phyloP scores from a whole-genome alignment of 2,888 invertebrate genomes.

The Tricholauxania praeusta region DNA sequence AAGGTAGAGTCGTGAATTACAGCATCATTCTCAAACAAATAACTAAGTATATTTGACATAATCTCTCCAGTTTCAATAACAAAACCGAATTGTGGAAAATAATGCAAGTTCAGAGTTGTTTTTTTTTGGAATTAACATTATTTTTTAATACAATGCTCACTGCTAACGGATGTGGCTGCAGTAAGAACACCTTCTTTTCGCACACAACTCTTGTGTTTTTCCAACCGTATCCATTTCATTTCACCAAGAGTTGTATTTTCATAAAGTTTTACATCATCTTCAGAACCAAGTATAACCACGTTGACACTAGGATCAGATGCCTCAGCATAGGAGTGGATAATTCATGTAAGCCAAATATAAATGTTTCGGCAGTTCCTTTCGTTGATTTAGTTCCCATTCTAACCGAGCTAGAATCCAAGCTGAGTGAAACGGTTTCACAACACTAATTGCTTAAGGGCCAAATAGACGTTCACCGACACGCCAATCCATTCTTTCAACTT shows the following conservation, averaged over 20 bases:
- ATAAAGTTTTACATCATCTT: conserved; percentile 76
- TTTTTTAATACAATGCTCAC: conserved; percentile 43
- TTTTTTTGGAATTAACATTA: conserved; percentile 43
- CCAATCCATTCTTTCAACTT: no score
- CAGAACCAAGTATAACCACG: conserved; percentile 75
- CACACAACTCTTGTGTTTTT: conserved; percentile 45
- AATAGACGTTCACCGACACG: no score
- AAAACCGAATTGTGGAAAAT: conserved; percentile 55
- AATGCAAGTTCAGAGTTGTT: conserved; percentile 52
- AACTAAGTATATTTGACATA: conserved; percentile 74
- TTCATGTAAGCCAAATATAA: conserved; percentile 90
- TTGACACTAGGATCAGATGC: conserved; percentile 73
- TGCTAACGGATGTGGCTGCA: conserved; percentile 55
- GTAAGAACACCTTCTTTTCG: conserved; percentile 23
- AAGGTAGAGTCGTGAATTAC: conserved; percentile 80
- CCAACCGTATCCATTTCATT: conserved; percentile 45
- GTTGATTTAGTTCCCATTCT: no score
- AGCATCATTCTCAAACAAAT: conserved; percentile 81
- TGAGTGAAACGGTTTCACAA: no score
- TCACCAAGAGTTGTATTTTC: conserved; percentile 59
- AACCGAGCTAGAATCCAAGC: no score
- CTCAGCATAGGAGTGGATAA: conserved; percentile 75
- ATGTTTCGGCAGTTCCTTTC: conserved; percentile 84
- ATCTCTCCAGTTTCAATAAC: conserved; percentile 46
- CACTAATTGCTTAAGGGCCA: no score